phyloP scores from a whole-genome alignment of 2,797 vertebrate species.

The Diplodus sargus region DNA sequence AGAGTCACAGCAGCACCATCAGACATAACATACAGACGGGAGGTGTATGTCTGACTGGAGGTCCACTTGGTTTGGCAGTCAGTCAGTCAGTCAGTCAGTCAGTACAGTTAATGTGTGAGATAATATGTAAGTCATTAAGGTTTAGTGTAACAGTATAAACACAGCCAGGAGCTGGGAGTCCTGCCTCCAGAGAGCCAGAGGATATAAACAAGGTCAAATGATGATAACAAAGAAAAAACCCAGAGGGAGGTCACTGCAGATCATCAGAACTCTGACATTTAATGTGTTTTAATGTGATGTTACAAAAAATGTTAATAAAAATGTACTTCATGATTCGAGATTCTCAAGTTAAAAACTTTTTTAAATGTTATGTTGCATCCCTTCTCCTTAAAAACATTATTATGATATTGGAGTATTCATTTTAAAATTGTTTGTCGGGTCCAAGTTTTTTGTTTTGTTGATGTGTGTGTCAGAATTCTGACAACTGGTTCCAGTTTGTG shows the following conservation, averaged over 20 bases:
- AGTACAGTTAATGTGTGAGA: conserved; percentile 46
- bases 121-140: conserved; percentile 60
- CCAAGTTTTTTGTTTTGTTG: too few species aligned
- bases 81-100: background rate
- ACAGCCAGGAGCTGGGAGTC: conserved; percentile 24
- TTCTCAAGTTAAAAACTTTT: too few species aligned
- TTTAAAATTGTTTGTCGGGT: too few species aligned
- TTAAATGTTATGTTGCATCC: too few species aligned
- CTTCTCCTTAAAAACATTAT: too few species aligned
- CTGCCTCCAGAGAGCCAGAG: background rate
- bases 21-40: background rate
- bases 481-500: too few species aligned
- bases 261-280: background rate
- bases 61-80: background rate
- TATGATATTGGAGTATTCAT: too few species aligned
- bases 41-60: background rate
- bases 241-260: background rate
- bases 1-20: conserved; percentile 28
- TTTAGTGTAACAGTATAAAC: conserved; percentile 34
- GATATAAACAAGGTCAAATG: conserved; percentile 40
- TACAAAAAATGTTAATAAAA: too few species aligned
- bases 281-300: too few species aligned
- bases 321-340: too few species aligned
- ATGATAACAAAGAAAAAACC: conserved; percentile 3
- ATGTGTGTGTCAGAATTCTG: too few species aligned